Conservation (phyloP, 2,888 invertebrate species). For the Pollenia amentaria region DNA sequence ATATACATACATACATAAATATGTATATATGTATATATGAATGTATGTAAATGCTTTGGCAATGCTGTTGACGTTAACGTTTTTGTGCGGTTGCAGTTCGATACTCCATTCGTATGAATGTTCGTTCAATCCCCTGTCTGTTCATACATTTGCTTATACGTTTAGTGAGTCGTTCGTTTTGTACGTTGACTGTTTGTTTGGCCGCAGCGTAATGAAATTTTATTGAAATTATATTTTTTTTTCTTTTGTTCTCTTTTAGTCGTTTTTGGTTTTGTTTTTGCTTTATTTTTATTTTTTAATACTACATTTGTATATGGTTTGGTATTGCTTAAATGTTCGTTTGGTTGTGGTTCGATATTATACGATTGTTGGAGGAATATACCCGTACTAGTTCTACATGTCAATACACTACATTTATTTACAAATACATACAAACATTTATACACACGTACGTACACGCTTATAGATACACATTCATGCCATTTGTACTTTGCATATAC, state of each 20-base stretch:
- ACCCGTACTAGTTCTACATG: slow-evolving; percentile 56
- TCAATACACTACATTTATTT: slow-evolving; percentile 41
- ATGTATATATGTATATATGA: not conserved
- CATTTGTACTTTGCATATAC: slow-evolving; percentile 47
- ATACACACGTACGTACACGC: slow-evolving; percentile 4
- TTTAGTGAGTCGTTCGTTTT: slow-evolving; percentile 45
- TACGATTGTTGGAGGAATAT: slow-evolving; percentile 56
- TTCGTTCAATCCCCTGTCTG: slow-evolving; percentile 43
- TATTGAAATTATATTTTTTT: slow-evolving; percentile 82
- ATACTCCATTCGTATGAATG: slow-evolving; percentile 15
- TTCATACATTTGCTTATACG: slow-evolving; percentile 56
- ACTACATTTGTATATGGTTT: slow-evolving; percentile 32
- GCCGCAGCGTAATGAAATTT: slow-evolving; percentile 83
- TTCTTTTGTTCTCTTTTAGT: slow-evolving; percentile 61
- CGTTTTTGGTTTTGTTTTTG: slow-evolving; percentile 55
- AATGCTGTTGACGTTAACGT: slow-evolving; percentile 62
- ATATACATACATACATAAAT: not conserved
- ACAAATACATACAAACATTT: not conserved
- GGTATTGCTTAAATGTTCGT: slow-evolving; percentile 57
- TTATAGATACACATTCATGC: slow-evolving; percentile 9
- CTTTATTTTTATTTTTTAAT: slow-evolving; percentile 50
- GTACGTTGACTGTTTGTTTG: slow-evolving; percentile 61
- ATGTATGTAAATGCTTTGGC: slow-evolving; percentile 54
- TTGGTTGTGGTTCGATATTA: slow-evolving; percentile 66
- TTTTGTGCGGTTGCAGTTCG: slow-evolving; percentile 55